A percentile compares a stretch with the other conserved stretches of the same genome.
Conservation (phyloP, 2,888 invertebrate genomes). For the Pheosia tremula region DNA sequence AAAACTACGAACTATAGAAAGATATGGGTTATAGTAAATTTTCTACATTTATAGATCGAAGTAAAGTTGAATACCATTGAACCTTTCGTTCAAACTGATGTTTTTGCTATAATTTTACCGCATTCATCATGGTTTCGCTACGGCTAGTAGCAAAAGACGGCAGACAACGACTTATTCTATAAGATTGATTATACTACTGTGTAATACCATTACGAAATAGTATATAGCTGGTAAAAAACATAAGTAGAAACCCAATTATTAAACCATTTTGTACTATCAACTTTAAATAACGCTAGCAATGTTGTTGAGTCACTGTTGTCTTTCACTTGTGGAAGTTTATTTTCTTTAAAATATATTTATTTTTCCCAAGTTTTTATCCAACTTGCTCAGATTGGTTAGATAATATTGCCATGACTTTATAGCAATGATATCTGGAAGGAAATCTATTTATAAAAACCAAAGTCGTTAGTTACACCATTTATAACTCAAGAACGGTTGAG, state of each 20-base stretch:
- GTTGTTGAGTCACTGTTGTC: not conserved
- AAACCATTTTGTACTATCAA: not conserved
- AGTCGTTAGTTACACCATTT: no score
- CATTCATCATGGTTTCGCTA: constrained; percentile 1
- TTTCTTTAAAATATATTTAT: no score
- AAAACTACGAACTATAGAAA: no score
- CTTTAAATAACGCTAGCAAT: not conserved
- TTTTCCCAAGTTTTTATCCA: no score
- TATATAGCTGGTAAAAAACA: not conserved
- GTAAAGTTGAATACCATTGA: no score
- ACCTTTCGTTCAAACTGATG: not conserved
- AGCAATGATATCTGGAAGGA: no score
- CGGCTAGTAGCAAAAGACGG: not conserved
- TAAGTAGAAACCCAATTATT: not conserved
- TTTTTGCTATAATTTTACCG: not conserved
- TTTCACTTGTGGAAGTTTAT: not conserved
- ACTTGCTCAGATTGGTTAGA: no score
- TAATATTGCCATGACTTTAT: no score
- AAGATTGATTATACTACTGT: not conserved
- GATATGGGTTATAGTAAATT: no score
- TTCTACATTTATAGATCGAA: no score
- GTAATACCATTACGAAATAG: not conserved
- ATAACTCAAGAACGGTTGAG: no score
- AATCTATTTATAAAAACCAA: no score
- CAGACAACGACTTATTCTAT: not conserved